phyloP scores from a whole-genome alignment of 2,797 vertebrate genomes.

The Schizothorax lantsangensis region DNA sequence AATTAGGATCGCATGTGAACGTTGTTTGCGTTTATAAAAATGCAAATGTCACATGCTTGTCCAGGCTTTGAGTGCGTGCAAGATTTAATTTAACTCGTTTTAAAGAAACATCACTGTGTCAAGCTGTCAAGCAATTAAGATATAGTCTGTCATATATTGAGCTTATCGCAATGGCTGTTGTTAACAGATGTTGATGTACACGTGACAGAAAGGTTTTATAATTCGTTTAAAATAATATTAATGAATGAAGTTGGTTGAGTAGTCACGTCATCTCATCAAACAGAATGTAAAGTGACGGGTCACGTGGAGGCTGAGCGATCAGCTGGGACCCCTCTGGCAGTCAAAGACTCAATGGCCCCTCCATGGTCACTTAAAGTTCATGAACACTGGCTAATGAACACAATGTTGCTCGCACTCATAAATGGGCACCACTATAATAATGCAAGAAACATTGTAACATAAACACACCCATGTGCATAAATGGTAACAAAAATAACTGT shows the following conservation, averaged over 20 bases:
- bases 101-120: background rate
- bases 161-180: background rate
- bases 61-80: too few species aligned
- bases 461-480: background rate
- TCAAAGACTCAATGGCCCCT: constrained; percentile 30
- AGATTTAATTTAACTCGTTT: background rate
- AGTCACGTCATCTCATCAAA: constrained; percentile 38
- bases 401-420: background rate
- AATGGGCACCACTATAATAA: background rate
- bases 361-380: constrained; percentile 6
- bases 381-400: background rate
- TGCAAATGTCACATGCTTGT: background rate
- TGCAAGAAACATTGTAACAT: background rate
- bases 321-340: constrained; percentile 42
- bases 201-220: background rate
- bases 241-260: constrained; percentile 23
- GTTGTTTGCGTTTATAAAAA: background rate
- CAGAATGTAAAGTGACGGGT: constrained; percentile 51
- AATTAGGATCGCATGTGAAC: too few species aligned
- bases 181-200: constrained; percentile 1
- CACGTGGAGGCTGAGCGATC: constrained; percentile 53
- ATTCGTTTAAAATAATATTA: constrained; percentile 6
- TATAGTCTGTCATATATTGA: background rate
- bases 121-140: constrained; percentile 21
- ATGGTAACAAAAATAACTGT: background rate